Percentiles rank a stretch among this genome's conserved stretches.
phyloP scores from a whole-genome alignment of 2,888 invertebrate species.

The Leptopterna dolabrata region DNA sequence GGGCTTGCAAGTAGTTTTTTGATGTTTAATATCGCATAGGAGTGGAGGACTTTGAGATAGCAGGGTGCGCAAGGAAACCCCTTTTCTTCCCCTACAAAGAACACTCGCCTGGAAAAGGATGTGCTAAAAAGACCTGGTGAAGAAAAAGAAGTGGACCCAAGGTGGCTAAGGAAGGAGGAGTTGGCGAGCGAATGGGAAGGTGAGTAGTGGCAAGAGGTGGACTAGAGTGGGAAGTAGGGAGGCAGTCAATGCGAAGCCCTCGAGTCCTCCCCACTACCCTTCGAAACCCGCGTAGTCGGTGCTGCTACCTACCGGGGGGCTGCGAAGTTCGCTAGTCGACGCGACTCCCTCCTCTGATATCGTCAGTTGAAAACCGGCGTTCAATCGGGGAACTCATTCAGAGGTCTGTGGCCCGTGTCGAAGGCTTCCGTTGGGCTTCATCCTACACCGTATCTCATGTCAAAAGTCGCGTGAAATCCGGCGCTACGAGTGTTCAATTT shows the following conservation, averaged over 20 bases:
- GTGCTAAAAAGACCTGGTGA: neutral
- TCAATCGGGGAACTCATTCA: neutral
- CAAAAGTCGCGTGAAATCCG: neutral
- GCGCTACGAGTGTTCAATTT: neutral
- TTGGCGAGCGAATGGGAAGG: constrained; percentile 6
- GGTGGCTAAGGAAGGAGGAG: constrained; percentile 38
- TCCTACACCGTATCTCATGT: neutral
- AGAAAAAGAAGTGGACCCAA: neutral
- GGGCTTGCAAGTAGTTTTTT: neutral
- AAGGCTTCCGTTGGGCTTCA: neutral
- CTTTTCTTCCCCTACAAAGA: constrained; percentile 1
- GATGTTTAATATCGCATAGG: neutral
- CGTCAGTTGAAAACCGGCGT: constrained; percentile 44
- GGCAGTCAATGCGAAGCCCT: constrained; percentile 46
- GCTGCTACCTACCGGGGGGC: constrained; percentile 38
- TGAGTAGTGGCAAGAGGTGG: neutral
- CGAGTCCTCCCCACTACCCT: constrained; percentile 15
- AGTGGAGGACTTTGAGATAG: neutral
- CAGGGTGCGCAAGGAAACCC: neutral
- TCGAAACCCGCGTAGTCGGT: constrained; percentile 18
- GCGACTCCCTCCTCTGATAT: neutral
- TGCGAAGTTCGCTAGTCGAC: neutral
- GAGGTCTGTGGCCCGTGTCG: neutral
- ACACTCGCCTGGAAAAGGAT: neutral
- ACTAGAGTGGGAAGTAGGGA: constrained; percentile 28